Evolutionary conservation across 2,888 invertebrate genomes (phyloP), one percentile per base, ranked within the genome.

Genomic region (Eurytoma adleriae): DNA sequence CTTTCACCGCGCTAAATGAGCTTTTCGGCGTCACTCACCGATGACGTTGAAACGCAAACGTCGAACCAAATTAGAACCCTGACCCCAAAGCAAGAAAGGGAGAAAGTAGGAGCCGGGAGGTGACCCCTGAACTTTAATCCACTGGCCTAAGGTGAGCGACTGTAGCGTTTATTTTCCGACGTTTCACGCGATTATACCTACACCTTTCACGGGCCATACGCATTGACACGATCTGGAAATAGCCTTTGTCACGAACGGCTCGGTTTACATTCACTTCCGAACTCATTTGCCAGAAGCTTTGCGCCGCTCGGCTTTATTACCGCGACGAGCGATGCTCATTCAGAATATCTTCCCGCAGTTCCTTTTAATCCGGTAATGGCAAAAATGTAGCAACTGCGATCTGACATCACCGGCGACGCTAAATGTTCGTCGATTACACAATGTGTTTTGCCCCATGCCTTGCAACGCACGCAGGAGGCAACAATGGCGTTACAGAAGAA

Each of bases 11-110:
- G 30, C 57, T 48, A 64, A 75, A 68, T 52, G 59, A 68, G 57
- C 70, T 69, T 64, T 70, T 78, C 20, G 20, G 12, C 12, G 56
- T 2, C 5, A 14, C 12, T 3, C n/a, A n/a, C n/a, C n/a, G 20
- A 5, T 4, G 20, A 16, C 20, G 27, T 20, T 20, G 18, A 54
- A 18, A 52, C 40, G 54, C 20, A 24, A 69, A 57, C 20, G 66
- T 75, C 70, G 66, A 70, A 66, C 50, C 27, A 70, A 79, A 79
- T 79, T 64, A 64, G 69, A 79, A 50, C 59, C 69, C 62, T 66
- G 74, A 75, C 69, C 70, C 59, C 20, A 67, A 70, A 56, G 18
- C 3, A 40, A 27, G 20, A 48, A 14, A 72, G 50, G 40, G 40
- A 18, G 56, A 40, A 40, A 56, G 16, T n/a, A 13, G 54, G n/a